Conservation (phyloP, 2,888 invertebrate genomes). For the Drosophila tanythrix region DNA sequence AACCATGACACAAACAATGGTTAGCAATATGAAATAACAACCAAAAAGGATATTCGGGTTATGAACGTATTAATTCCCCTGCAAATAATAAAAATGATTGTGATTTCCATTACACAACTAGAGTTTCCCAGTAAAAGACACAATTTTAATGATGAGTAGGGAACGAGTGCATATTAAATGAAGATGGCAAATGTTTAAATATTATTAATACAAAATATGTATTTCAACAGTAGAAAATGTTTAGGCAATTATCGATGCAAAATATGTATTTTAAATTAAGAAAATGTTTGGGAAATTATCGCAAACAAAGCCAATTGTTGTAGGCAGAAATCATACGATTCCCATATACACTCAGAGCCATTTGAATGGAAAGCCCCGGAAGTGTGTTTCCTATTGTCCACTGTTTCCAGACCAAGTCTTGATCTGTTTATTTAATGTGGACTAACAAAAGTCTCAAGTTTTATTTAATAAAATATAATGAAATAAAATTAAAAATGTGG, state of each 20-base stretch:
- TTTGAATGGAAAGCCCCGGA: not conserved
- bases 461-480: not conserved
- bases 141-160: not conserved
- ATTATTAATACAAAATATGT: not conserved
- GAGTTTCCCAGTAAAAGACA: not conserved
- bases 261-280: not conserved
- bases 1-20: conserved; percentile 64
- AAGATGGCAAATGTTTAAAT: not conserved
- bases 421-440: not conserved
- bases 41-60: not conserved
- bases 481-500: not conserved
- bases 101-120: not conserved
- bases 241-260: not conserved
- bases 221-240: not conserved
- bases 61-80: not conserved
- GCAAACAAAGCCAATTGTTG: too few relatives aligned
- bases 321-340: too few relatives aligned
- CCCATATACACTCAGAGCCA: too few relatives aligned
- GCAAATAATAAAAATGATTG: not conserved
- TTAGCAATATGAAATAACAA: conserved; percentile 68
- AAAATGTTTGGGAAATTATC: not conserved
- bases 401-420: not conserved
- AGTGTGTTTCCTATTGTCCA: not conserved
- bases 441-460: not conserved
- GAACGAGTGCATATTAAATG: not conserved